phyloP scores from a whole-genome alignment of 2,113 vertebrate genomes.

The Indicator indicator region DNA sequence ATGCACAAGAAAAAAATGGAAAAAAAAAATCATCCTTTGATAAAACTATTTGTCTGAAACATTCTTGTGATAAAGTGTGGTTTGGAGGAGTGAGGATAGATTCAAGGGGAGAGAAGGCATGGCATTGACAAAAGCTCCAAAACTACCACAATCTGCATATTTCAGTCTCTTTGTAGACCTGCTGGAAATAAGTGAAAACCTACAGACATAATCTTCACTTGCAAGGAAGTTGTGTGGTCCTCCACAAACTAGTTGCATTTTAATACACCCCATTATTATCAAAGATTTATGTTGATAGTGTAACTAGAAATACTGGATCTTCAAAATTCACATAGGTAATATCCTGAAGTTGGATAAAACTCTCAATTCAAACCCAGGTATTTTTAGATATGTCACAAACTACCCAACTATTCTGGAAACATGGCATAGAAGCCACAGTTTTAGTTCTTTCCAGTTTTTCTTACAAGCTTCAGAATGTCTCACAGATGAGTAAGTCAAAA shows the following conservation, averaged over 20 bases:
- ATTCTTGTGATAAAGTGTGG: not conserved
- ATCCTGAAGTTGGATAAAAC: not conserved
- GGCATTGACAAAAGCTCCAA: not conserved
- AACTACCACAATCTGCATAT: not conserved
- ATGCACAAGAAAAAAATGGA: too few species aligned
- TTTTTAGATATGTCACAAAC: not conserved
- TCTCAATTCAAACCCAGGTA: not conserved
- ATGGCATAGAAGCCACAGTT: not conserved
- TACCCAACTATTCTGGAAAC: not conserved
- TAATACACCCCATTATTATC: not conserved
- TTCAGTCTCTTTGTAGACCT: not conserved
- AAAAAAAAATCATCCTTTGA: not conserved
- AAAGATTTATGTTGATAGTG: not conserved
- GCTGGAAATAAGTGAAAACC: not conserved
- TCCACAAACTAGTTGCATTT: not conserved
- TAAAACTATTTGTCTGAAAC: not conserved
- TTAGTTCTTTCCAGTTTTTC: not conserved
- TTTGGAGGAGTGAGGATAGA: not conserved
- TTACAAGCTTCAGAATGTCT: not conserved
- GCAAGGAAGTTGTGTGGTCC: not conserved
- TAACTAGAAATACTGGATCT: not conserved
- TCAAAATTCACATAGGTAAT: not conserved
- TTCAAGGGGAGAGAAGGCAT: not conserved
- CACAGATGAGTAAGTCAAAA: not conserved
- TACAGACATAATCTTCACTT: not conserved